Conservation (phyloP, 2,797 vertebrate genomes). For the Urocyon cinereoargenteus region DNA sequence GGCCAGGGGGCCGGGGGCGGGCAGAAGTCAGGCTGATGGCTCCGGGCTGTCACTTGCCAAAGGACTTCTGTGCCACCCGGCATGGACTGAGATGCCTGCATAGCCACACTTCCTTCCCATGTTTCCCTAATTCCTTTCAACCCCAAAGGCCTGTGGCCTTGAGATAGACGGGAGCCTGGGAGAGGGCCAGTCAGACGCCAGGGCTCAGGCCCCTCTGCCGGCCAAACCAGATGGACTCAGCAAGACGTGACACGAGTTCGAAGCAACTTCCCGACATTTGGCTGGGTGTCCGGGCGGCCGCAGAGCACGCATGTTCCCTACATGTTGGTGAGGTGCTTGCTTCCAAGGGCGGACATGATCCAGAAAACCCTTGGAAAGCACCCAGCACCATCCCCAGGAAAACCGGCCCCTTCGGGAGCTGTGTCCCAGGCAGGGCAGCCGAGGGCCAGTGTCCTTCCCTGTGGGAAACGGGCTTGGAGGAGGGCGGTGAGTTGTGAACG, state of each 20-base stretch:
- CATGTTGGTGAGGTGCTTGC: background rate
- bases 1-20: rapidly evolving
- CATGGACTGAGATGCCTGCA: constrained; percentile 49
- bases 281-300: background rate
- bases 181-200: background rate
- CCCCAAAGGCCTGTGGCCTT: background rate
- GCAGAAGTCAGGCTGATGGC: background rate
- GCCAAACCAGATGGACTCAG: constrained; percentile 66
- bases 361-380: constrained; percentile 2
- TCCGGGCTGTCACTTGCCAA: background rate
- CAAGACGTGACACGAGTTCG: constrained; percentile 8
- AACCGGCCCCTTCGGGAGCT: background rate
- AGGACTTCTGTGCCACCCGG: background rate
- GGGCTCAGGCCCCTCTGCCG: constrained; percentile 12
- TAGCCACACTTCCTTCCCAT: constrained; percentile 19
- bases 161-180: background rate
- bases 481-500: rapidly evolving
- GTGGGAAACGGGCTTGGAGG: rapidly evolving
- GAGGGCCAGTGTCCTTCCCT: background rate
- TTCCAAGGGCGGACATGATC: constrained; percentile 50
- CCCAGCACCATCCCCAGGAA: background rate
- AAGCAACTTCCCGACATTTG: constrained; percentile 33
- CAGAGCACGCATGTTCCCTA: background rate
- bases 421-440: background rate
- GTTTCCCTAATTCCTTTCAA: constrained; percentile 70